Evolutionary conservation across 2,113 vertebrate genomes (phyloP).

Genomic region (Calypte anna): DNA sequence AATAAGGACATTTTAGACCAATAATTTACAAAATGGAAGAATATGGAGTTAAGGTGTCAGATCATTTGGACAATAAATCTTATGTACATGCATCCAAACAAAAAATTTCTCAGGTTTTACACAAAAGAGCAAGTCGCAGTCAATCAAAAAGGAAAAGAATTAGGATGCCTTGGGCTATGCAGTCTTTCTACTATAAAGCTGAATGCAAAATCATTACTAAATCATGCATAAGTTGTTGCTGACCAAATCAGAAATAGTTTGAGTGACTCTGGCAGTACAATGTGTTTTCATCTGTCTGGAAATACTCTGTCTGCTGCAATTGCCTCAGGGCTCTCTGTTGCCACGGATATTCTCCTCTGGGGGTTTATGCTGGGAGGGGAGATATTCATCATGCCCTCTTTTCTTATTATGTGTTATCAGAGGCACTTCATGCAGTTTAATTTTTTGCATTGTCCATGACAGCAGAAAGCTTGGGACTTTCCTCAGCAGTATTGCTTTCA

Average conservation of each 20-base stretch:
- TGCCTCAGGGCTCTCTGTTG: neutral
- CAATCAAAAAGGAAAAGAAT: neutral
- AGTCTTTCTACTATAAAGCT: neutral
- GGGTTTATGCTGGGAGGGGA: neutral
- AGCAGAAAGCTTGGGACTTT: neutral
- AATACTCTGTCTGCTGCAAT: slow-evolving; percentile 26
- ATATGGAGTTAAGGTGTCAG: neutral
- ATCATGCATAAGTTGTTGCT: slow-evolving; percentile 55
- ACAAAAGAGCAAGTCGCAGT: neutral
- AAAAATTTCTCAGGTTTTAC: neutral
- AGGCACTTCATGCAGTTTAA: neutral
- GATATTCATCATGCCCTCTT: neutral
- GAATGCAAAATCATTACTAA: slow-evolving; percentile 46
- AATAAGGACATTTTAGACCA: neutral
- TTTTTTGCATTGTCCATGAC: neutral
- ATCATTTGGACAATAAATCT: neutral
- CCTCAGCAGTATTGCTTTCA: neutral
- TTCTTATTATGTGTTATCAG: neutral
- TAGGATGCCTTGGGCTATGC: neutral
- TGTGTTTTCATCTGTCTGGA: slow-evolving; percentile 57
- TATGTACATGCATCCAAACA: neutral
- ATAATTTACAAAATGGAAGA: neutral
- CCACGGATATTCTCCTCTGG: neutral
- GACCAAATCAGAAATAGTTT: slow-evolving; percentile 35
- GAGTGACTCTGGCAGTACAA: slow-evolving; percentile 41